These are phyloP conservation scores for Protaetia brevitarsis DNA, from an alignment of 1,140 invertebrate genomes.

Conservation along the genomic window DNA sequence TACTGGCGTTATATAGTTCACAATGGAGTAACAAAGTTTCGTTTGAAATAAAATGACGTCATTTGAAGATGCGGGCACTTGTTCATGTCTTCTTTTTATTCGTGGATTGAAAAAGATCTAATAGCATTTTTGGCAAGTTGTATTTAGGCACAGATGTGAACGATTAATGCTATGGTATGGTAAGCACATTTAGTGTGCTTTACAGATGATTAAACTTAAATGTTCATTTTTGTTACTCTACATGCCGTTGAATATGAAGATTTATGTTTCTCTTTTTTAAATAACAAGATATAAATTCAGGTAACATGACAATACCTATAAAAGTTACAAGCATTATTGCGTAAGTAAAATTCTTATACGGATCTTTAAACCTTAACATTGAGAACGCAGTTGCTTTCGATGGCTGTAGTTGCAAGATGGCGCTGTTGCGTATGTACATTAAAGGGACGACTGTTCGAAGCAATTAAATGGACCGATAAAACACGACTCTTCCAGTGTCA, in stretches of 20 bases:
- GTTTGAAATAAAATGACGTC: conserved; percentile 5
- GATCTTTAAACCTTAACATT: too few relatives aligned
- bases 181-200: not conserved
- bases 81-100: not conserved
- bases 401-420: not conserved
- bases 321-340: too few relatives aligned
- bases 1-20: too few relatives aligned
- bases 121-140: not conserved
- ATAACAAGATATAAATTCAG: too few relatives aligned
- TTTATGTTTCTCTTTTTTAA: too few relatives aligned
- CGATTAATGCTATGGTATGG: not conserved
- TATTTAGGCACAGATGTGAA: not conserved
- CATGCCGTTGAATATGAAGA: too few relatives aligned
- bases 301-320: too few relatives aligned
- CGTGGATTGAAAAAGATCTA: not conserved
- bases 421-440: not conserved
- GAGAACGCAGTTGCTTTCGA: too few relatives aligned
- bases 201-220: too few relatives aligned
- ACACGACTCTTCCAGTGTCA: conserved; percentile 2
- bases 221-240: too few relatives aligned
- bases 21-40: not conserved
- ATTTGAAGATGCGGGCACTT: not conserved
- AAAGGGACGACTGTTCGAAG: not conserved
- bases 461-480: conserved; percentile 13
- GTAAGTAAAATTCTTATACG: too few relatives aligned